Conservation (phyloP, 2,888 invertebrate species). For the Ferdinandea cuprea region DNA sequence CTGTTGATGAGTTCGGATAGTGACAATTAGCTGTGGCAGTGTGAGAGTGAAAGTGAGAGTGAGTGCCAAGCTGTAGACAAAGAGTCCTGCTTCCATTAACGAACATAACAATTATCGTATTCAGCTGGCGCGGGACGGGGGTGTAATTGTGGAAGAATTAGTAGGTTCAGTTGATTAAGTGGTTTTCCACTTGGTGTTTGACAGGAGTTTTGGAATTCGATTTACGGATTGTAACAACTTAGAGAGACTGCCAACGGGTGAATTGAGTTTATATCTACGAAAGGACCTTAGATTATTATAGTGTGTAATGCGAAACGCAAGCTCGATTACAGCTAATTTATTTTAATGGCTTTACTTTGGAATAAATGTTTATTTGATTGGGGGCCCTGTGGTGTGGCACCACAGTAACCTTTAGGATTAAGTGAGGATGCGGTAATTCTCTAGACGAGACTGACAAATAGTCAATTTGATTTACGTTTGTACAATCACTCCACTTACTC, state of each 20-base stretch:
- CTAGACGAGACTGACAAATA: too few relatives aligned
- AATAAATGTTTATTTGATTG: too few relatives aligned
- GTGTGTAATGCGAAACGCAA: slow-evolving; percentile 5
- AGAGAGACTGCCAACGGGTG: not conserved
- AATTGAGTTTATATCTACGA: not conserved
- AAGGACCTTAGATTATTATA: not conserved
- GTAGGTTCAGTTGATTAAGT: slow-evolving; percentile 50
- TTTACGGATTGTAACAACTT: not conserved
- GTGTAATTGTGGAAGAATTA: slow-evolving; percentile 58
- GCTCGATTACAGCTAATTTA: slow-evolving; percentile 14
- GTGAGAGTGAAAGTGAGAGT: not conserved
- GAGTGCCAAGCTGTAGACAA: not conserved
- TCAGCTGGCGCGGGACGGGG: slow-evolving; percentile 6
- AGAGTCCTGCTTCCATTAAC: slow-evolving; percentile 38
- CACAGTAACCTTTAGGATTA: too few relatives aligned
- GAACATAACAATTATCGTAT: slow-evolving; percentile 61
- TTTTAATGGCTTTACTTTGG: slow-evolving; percentile 7
- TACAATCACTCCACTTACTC: too few relatives aligned
- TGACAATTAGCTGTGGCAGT: slow-evolving; percentile 62
- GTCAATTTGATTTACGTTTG: too few relatives aligned
- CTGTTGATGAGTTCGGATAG: slow-evolving; percentile 70
- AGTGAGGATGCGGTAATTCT: too few relatives aligned
- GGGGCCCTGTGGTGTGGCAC: too few relatives aligned
- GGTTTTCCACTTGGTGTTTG: slow-evolving; percentile 3
- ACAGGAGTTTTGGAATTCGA: slow-evolving; percentile 18